Percentiles rank a stretch among this genome's conserved stretches.
Conservation (phyloP, 2,113 vertebrate genomes). For the Calonectris borealis region DNA sequence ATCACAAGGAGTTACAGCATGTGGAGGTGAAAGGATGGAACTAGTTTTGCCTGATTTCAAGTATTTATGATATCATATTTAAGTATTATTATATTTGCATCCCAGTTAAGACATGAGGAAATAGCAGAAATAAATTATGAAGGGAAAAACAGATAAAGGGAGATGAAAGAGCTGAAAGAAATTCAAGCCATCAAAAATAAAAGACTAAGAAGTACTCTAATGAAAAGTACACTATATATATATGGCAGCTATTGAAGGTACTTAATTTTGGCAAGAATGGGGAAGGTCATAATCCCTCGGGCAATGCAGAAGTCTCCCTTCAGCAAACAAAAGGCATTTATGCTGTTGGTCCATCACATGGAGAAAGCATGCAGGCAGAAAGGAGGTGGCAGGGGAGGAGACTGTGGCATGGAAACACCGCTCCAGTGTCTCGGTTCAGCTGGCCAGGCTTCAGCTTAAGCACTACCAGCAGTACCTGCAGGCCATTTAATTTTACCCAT, state of each 20-base stretch:
- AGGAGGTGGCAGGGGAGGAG: background rate
- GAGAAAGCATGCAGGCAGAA: background rate
- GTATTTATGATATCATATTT: background rate
- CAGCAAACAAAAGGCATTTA: background rate
- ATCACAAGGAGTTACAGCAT: background rate
- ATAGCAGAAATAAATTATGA: background rate
- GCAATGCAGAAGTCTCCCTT: background rate
- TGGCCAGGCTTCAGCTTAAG: background rate
- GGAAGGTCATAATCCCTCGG: background rate
- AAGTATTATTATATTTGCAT: background rate
- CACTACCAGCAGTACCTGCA: background rate
- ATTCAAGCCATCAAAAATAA: background rate
- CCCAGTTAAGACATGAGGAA: background rate
- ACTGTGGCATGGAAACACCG: background rate
- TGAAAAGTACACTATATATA: background rate
- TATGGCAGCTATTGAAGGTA: background rate
- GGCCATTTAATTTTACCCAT: rapidly evolving
- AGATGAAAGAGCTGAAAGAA: background rate
- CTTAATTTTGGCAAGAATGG: background rate
- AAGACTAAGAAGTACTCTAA: background rate
- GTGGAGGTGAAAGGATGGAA: background rate
- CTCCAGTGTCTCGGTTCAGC: background rate
- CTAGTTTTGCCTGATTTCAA: background rate
- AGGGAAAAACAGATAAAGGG: background rate
- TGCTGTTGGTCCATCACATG: background rate